These are phyloP conservation scores for Sisor rabdophorus DNA, from an alignment of 2,113 vertebrate genomes.

Conservation along the genomic window DNA sequence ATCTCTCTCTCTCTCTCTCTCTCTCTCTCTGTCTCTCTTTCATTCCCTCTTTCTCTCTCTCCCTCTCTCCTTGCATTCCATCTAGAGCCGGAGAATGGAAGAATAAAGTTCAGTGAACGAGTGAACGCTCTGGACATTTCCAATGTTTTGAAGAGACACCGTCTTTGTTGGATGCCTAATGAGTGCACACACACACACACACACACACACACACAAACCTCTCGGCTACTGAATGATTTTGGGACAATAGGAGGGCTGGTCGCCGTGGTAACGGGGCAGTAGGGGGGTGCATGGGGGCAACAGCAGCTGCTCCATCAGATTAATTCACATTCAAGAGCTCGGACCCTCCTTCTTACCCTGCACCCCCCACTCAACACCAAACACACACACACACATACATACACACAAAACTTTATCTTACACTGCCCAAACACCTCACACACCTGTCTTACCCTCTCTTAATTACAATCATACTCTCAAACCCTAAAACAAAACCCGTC, in stretches of 20 bases:
- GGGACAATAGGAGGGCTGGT: slow-evolving; percentile 75
- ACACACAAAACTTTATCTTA: slow-evolving; percentile 22
- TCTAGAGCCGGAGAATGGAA: slow-evolving; percentile 33
- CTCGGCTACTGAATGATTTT: slow-evolving; percentile 73
- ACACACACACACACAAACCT: slow-evolving; percentile 66
- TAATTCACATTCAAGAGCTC: slow-evolving; percentile 78
- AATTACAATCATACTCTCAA: neutral
- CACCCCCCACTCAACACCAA: slow-evolving; percentile 47
- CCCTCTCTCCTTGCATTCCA: slow-evolving; percentile 40
- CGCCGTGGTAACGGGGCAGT: slow-evolving; percentile 73
- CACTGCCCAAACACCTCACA: neutral
- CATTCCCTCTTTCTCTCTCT: neutral
- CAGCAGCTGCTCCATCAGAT: slow-evolving; percentile 82
- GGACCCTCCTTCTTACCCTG: slow-evolving; percentile 71
- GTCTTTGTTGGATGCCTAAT: slow-evolving; percentile 25
- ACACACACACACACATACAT: slow-evolving; percentile 24
- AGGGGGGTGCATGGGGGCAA: slow-evolving; percentile 69
- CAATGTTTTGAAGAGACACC: slow-evolving; percentile 27
- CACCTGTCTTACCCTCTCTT: slow-evolving; percentile 13
- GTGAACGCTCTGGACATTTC: slow-evolving; percentile 14
- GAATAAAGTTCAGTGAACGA: slow-evolving; percentile 31
- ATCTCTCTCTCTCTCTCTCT: slow-evolving; percentile 19
- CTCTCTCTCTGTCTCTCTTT: slow-evolving; percentile 19
- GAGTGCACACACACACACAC: slow-evolving; percentile 57
- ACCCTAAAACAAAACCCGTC: neutral